Conservation (phyloP, 2,113 vertebrate genomes). For the Empidonax traillii region DNA sequence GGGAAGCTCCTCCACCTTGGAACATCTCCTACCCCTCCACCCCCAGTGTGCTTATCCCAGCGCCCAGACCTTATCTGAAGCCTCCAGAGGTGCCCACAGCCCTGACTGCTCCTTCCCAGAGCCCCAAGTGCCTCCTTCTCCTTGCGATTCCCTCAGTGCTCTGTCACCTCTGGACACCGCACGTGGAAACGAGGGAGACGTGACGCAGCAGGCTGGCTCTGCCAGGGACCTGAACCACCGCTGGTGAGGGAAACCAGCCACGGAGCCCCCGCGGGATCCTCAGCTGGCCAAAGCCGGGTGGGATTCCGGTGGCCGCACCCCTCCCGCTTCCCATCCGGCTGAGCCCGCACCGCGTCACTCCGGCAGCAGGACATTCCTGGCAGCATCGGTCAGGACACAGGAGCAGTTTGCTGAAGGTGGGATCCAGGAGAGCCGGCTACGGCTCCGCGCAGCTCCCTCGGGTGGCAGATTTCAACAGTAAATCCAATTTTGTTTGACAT, state of each 20-base stretch:
- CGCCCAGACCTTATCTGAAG: neutral
- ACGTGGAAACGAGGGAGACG: fast-evolving
- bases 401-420: neutral
- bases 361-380: neutral
- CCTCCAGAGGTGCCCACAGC: neutral
- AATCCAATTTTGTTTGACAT: slow-evolving; percentile 43
- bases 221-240: neutral
- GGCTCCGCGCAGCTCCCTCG: fast-evolving
- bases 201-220: neutral
- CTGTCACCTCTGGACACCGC: fast-evolving
- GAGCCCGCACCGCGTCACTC: neutral
- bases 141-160: neutral
- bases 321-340: fast-evolving
- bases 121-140: neutral
- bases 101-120: neutral
- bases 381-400: fast-evolving
- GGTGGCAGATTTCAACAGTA: neutral
- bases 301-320: neutral
- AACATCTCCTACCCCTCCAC: neutral
- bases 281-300: fast-evolving
- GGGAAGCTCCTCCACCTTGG: too few relatives aligned
- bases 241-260: neutral
- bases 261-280: fast-evolving
- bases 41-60: fast-evolving
- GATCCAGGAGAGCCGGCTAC: fast-evolving